Evolutionary conservation across 2,113 vertebrate species (phyloP), one percentile per base, ranked within the genome.

Genomic region (Myodes glareolus): DNA sequence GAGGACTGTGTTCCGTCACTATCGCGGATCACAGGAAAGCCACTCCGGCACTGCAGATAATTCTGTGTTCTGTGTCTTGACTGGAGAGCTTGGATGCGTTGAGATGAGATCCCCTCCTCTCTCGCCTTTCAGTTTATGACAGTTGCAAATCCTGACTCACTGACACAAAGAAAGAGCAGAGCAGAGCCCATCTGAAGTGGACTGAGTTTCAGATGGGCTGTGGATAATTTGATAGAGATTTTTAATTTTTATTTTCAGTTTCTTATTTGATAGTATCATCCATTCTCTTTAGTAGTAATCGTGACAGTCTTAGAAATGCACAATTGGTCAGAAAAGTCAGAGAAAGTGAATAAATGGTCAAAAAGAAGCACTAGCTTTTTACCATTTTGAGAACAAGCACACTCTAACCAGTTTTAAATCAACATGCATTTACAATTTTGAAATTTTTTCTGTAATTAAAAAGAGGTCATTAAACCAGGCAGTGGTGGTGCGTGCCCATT

Each of bases 401-500:
- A 29, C 29, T 84, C 58, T 84, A 63, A 84, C 21, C n/a, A 84
- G 3, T 84, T 65, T 45, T 31, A 85, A 65, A 45, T 10, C 39
- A 85, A 33, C 16, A 31, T 65, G 27, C 8, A 67, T 47, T 52
- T 67, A 85, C 16, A 67, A 25, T 33, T 45, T 63, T 65, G 61
- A 85, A 45, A 45, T 3, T 45, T 65, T 65, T 31, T 12, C 82
- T 33, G 4, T 65, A 65, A 63, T 65, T 65, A 33, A 72, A 39
- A 72, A 21, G 21, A 72, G 21, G 70, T 68, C 19, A 39, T 19
- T 39, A 39, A 72, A 36, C 36, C 36, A n/a, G 70, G 19, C 3
- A 7, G 16, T 72, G 68, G 36, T 8, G 17, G 2, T 0, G 1
- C 16, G 1, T 0, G 7, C 36, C 68, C 68, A 21, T 36, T 72